Base-by-base conservation (phyloP, 1,140 invertebrate genomes). In the Lordiphosa clarofinis region DNA sequence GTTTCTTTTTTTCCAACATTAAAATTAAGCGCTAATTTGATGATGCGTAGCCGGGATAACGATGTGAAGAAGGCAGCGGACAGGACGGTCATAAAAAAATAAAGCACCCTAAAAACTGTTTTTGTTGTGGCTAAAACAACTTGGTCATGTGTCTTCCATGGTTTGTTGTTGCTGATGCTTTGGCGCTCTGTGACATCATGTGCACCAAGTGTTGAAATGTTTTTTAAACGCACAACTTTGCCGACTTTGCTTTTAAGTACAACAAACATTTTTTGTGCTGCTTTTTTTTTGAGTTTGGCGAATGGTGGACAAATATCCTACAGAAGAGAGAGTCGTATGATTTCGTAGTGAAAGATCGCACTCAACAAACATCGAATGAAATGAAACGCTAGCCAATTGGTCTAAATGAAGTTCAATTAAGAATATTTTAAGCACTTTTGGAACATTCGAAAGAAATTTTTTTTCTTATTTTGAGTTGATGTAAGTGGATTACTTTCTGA, bases 161-260 rank as follows among this genome's bases (percentile, higher is more conserved):
- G 37, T 72, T 56, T 64, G 47, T 78, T 44, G 49, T 54, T 54
- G 4, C 39, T 57, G 42, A 36, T 56, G 40, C 53, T 38, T 58
- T 39, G 64, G 46, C 7, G 46, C 62, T 81, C 62, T 81, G 76
- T 75, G 76, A 82, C 76, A 81, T 76, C 76, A 81, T 81, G 76
- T 81, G 76, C 76, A 67, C 60, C 76, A 81, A 75, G 76, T 75
- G 76, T 74, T 75, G 67, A 68, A 81, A 81, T 82, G 65, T 72
- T 82, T 81, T 76, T 81, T 72, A 72, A 72, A 67, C 63, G 63
- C 75, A 53, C 67, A 78, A 79, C 74, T 79, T 81, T 79, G 72
- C 57, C 72, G 78, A 79, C 75, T 66, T 54, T 81, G 52, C 70
- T 64, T 63, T 79, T 73, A 70, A 70, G 66, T 62, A 70, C 63